Evolutionary conservation across 2,113 vertebrate genomes (phyloP), one percentile per base, ranked within the genome.

Genomic region (Polypterus bichir): DNA sequence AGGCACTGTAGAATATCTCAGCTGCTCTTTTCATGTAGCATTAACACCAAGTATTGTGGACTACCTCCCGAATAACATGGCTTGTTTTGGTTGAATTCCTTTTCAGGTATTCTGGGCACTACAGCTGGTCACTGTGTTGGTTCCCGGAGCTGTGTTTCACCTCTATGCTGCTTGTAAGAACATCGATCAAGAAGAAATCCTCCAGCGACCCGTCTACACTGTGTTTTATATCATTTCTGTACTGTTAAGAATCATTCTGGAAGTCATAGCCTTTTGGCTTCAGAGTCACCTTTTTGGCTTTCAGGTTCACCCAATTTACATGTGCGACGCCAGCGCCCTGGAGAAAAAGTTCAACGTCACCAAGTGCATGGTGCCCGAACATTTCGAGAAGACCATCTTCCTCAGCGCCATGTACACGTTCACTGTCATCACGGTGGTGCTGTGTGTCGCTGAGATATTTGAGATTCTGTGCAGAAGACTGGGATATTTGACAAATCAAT

Each of bases 311-410:
- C 70, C 85, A 3, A 62, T 91, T 63, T 92, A 80, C 69, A 76
- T 74, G 74, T 93, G 89, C 65, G 83, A 93, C 63, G 79, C 83
- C 67, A 79, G 72, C 57, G 75, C 79, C 61, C 70, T 90, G 59
- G 86, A 85, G 58, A 82, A 84, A 69, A 77, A 76, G 64, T 83
- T 88, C 63, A 86, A 85, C 7, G 65, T 88, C 70, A 87, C 81
- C 7, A 85, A 69, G 66, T 90, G 89, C 72, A 86, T 90, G 86
- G 86, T 92, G 54, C 88, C 92, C 5, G 89, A 93, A 75, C 88
- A 92, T 79, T 90, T 93, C 67, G 91, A 92, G 68, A 97, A 97
- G 73, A 93, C 87, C 61, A 86, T 93, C 74, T 94, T 93, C 76
- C 88, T 91, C 71, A 90, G 88, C 67, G 89, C 88, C 66, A 88